Evolutionary conservation across 2,797 vertebrate species (phyloP).

Genomic region (Tinamus major): DNA sequence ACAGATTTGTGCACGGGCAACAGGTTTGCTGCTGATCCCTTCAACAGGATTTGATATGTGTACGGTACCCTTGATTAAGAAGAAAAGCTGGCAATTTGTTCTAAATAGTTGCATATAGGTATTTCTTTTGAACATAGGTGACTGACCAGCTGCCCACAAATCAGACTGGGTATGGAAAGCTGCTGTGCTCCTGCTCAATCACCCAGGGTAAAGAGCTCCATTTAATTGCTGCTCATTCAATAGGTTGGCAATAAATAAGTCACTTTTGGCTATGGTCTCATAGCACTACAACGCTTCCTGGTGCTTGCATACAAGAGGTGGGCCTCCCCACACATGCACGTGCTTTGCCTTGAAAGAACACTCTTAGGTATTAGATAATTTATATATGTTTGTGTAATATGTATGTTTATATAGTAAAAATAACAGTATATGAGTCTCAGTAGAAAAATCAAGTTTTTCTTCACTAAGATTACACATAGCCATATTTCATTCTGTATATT

Average conservation of each 20-base stretch:
- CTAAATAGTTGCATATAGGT: not conserved
- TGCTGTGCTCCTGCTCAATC: not conserved
- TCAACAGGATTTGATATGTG: not conserved
- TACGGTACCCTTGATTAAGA: constrained; percentile 1
- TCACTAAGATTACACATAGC: constrained; percentile 17
- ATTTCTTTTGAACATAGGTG: not conserved
- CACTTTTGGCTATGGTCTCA: not conserved
- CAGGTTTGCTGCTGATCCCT: not conserved
- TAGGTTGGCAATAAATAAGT: not conserved
- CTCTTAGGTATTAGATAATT: not conserved
- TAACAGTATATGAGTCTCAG: not conserved
- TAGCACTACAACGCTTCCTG: not conserved
- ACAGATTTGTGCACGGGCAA: not conserved
- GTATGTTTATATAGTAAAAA: not conserved
- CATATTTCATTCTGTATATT: not conserved
- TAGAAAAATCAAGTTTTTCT: constrained; percentile 16
- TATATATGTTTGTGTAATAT: not conserved
- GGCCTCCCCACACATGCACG: not conserved
- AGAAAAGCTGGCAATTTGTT: not conserved
- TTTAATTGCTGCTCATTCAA: not conserved
- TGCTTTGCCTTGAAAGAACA: not conserved
- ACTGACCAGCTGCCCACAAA: not conserved
- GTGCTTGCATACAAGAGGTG: not conserved
- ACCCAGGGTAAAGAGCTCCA: not conserved
- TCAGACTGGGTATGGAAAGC: not conserved